Conservation (phyloP, 2,888 invertebrate species). For the Leptinotarsa haldemani region DNA sequence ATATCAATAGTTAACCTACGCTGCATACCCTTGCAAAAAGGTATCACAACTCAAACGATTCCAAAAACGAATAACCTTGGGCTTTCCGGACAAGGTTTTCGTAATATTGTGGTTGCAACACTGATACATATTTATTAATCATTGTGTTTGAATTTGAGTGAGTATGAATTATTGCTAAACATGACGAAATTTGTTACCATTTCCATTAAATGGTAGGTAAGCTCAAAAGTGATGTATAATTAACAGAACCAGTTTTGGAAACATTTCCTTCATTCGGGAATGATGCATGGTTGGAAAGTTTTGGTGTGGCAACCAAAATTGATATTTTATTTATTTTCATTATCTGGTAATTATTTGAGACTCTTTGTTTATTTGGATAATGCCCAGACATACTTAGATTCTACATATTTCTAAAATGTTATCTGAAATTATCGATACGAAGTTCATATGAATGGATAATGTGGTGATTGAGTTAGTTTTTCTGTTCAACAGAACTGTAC, state of each 20-base stretch:
- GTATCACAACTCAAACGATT: background rate
- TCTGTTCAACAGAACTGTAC: too few species aligned
- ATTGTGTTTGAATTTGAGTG: slow-evolving; percentile 30
- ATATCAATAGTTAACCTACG: too few species aligned
- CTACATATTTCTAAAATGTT: background rate
- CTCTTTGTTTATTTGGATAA: background rate
- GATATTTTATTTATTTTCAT: slow-evolving; percentile 5
- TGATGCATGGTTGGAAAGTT: background rate
- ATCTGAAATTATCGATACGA: too few species aligned
- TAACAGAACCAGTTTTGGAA: slow-evolving; percentile 2
- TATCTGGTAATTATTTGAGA: background rate
- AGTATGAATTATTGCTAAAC: slow-evolving; percentile 31
- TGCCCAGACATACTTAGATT: background rate
- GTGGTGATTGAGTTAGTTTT: too few species aligned
- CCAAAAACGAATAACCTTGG: background rate
- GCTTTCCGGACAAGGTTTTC: slow-evolving; percentile 30
- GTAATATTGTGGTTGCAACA: slow-evolving; percentile 46
- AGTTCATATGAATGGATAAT: too few species aligned
- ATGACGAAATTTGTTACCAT: slow-evolving; percentile 26
- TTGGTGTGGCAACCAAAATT: background rate
- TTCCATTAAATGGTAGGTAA: slow-evolving; percentile 13
- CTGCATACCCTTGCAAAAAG: too few species aligned
- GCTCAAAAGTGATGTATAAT: slow-evolving; percentile 8
- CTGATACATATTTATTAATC: slow-evolving; percentile 48
- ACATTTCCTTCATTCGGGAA: background rate